Base-by-base conservation (phyloP, 1,140 invertebrate genomes). In the Drosophila aff. region DNA sequence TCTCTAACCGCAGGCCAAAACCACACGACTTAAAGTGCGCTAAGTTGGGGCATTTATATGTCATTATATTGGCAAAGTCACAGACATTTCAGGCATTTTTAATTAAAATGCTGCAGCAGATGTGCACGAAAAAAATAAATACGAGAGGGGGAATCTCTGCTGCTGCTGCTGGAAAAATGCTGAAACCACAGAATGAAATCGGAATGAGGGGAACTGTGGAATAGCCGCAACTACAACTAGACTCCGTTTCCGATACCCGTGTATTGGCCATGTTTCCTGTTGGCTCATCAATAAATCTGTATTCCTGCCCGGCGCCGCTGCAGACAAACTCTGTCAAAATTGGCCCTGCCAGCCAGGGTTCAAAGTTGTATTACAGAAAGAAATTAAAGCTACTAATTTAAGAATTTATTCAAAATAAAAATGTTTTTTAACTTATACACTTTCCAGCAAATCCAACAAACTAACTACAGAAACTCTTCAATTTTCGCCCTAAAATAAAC, bases 241-340 rank as follows among this genome's bases (percentile, higher is more conserved):
- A 62, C 46, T 57, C 49, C 44, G 53, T 65, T 66, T 61, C 80
- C 61, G 65, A 71, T 62, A 61, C 28, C 61, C 47, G 65, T 44
- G 65, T 44, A 81, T 85, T 81, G 79, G 78, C 74, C 46, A 77
- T 79, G 81, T 77, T 85, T 86, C 69, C 62, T 79, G 81, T 69
- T 78, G 63, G 77, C 85, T 90, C 84, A 89, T 90, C 85, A 89
- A 89, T 89, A 89, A 89, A 90, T 89, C 84, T 78, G 85, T 85
- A 64, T 74, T 82, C 62, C 81, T 71, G 50, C 49, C 52, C 71
- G 82, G 82, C 81, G 75, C 68, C 81, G 65, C 52, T 81, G 85
- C 85, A 79, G 77, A 76, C 73, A 78, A 79, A 73, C 60, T 60
- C 53, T 79, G 69, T 82, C 64, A 80, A 75, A 76, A 79, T 67